Conservation (phyloP, 2,888 invertebrate genomes). For the Phorcus lineatus region DNA sequence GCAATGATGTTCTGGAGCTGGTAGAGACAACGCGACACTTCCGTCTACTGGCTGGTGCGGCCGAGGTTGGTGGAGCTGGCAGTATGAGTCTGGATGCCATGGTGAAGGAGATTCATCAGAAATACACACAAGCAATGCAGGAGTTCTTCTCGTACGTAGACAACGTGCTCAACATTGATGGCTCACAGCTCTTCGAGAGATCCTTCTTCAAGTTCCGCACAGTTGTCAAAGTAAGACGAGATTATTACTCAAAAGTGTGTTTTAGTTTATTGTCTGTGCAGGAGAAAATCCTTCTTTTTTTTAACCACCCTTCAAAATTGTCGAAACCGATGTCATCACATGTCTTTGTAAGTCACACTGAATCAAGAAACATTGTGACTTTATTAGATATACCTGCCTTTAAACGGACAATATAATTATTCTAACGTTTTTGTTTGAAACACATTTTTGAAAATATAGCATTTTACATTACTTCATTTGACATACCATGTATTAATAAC, state of each 20-base stretch:
- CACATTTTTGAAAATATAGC: no score
- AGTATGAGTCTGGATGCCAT: slow-evolving; percentile 73
- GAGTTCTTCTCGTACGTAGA: slow-evolving; percentile 71
- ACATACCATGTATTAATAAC: no score
- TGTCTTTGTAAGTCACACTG: no score
- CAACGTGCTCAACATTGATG: slow-evolving; percentile 73
- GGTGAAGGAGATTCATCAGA: slow-evolving; percentile 73
- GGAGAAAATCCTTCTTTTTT: not conserved
- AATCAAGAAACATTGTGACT: no score
- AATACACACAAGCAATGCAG: slow-evolving; percentile 70
- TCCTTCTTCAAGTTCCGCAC: slow-evolving; percentile 74
- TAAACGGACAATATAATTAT: no score
- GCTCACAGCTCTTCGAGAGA: slow-evolving; percentile 72
- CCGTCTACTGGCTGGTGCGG: slow-evolving; percentile 72
- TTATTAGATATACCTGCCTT: no score
- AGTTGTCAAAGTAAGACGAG: slow-evolving; percentile 69
- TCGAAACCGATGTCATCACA: no score
- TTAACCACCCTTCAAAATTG: not conserved
- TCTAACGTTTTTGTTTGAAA: no score
- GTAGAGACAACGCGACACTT: slow-evolving; percentile 75
- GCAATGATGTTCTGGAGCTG: slow-evolving; percentile 75
- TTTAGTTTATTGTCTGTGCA: not conserved
- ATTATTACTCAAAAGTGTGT: not conserved
- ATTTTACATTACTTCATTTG: no score
- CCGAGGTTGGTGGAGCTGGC: slow-evolving; percentile 74